Evolutionary conservation across 2,797 vertebrate species (phyloP).

Genomic region (Sebastes kiyomatsui): DNA sequence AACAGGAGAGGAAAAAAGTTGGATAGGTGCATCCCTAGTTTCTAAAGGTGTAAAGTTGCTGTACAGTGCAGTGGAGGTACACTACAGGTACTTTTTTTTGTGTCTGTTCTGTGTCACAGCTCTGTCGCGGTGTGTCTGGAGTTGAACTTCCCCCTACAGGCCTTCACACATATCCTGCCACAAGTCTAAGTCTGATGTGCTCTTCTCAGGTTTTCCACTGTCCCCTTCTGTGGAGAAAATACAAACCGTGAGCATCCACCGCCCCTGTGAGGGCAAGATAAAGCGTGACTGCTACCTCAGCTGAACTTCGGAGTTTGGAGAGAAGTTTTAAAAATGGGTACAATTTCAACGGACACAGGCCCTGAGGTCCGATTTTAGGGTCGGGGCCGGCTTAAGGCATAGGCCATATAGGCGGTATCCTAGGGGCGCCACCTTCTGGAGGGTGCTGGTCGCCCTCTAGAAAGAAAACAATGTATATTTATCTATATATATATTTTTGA

Average conservation of each 20-base stretch:
- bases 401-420: too few species aligned
- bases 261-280: slow-evolving; percentile 27
- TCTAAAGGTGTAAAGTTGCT: neutral
- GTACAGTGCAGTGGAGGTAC: neutral
- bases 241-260: neutral
- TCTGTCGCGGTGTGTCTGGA: slow-evolving; percentile 1
- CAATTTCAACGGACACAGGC: slow-evolving; percentile 8
- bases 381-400: too few species aligned
- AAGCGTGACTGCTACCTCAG: slow-evolving; percentile 32
- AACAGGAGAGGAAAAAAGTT: neutral
- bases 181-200: slow-evolving; percentile 8
- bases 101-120: neutral
- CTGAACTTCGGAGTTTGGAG: slow-evolving; percentile 32
- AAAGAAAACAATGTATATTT: too few species aligned
- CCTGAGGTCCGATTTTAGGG: slow-evolving; percentile 24
- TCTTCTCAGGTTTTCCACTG: slow-evolving; percentile 23
- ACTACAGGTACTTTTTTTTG: neutral
- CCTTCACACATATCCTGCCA: slow-evolving; percentile 38
- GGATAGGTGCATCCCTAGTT: neutral
- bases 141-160: slow-evolving; percentile 34
- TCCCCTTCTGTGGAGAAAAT: slow-evolving; percentile 24
- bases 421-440: too few species aligned
- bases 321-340: slow-evolving; percentile 33
- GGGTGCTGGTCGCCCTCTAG: too few species aligned
- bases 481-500: too few species aligned